Percentiles rank a stretch among this genome's conserved stretches.
phyloP scores from a whole-genome alignment of 2,888 invertebrate species.

The Ornithoptera alexandrae region DNA sequence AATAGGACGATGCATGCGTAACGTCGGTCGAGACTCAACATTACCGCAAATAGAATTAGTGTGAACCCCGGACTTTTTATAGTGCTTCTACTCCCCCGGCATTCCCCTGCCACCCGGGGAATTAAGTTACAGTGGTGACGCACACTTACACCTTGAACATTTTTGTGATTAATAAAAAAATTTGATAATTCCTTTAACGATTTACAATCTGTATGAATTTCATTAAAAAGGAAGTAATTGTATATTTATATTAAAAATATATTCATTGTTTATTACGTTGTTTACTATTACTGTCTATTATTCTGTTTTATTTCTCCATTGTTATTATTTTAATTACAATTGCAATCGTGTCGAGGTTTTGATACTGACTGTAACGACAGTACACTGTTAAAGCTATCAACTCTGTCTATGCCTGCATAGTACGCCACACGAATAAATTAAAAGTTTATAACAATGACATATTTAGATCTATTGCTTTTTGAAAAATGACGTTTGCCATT shows the following conservation, averaged over 20 bases:
- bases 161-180: neutral
- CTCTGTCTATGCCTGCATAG: neutral
- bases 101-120: neutral
- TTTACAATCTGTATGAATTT: too few relatives aligned
- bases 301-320: neutral
- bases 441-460: neutral
- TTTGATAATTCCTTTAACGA: too few relatives aligned
- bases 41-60: slow-evolving; percentile 18
- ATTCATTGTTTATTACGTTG: neutral
- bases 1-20: neutral
- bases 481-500: neutral
- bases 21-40: neutral
- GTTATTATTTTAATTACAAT: neutral
- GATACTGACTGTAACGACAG: neutral
- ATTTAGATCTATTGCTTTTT: neutral
- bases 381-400: neutral
- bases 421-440: slow-evolving; percentile 1
- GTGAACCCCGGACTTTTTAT: slow-evolving; percentile 22
- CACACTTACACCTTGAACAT: neutral
- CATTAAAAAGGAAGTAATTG: too few relatives aligned
- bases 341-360: slow-evolving; percentile 1
- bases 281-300: neutral
- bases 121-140: slow-evolving; percentile 8
- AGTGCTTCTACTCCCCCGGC: slow-evolving; percentile 21
- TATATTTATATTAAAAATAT: neutral